Evolutionary conservation across 53 echinoderm and acorn worm genomes (phyloP).

Genomic region (Patiria pectinifera): DNA sequence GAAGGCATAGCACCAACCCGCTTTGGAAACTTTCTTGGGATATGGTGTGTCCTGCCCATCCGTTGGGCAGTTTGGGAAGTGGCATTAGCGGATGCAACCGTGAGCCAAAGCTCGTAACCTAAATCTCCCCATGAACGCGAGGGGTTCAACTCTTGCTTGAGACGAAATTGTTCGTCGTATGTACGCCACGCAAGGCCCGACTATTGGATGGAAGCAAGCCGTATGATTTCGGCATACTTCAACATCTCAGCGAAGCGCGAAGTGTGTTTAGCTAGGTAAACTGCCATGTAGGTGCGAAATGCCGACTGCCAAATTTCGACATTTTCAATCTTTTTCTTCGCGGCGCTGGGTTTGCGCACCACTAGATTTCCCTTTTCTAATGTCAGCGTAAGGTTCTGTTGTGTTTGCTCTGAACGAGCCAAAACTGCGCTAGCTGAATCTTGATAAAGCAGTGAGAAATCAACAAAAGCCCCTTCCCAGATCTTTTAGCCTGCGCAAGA

Average conservation of each 20-base stretch:
- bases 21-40: not conserved
- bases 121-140: slow-evolving; percentile 37
- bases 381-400: not conserved
- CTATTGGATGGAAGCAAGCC: slow-evolving; percentile 8
- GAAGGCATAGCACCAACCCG: not conserved
- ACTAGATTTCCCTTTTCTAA: not conserved
- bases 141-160: slow-evolving; percentile 30
- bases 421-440: not conserved
- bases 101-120: slow-evolving; percentile 56
- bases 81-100: slow-evolving; percentile 21
- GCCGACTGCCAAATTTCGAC: slow-evolving; percentile 18
- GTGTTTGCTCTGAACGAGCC: not conserved
- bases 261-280: slow-evolving; percentile 35
- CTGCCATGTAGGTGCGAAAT: slow-evolving; percentile 48
- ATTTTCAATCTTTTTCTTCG: not conserved
- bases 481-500: not conserved
- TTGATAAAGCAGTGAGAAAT: slow-evolving; percentile 1
- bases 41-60: not conserved
- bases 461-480: not conserved
- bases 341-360: not conserved
- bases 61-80: not conserved
- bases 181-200: slow-evolving; percentile 42
- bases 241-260: slow-evolving; percentile 25
- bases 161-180: slow-evolving; percentile 52
- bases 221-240: slow-evolving; percentile 41